A percentile compares a stretch with the other conserved stretches of the same genome.
phyloP scores from a whole-genome alignment of 2,888 invertebrate species.

The Therioaphis trifolii region DNA sequence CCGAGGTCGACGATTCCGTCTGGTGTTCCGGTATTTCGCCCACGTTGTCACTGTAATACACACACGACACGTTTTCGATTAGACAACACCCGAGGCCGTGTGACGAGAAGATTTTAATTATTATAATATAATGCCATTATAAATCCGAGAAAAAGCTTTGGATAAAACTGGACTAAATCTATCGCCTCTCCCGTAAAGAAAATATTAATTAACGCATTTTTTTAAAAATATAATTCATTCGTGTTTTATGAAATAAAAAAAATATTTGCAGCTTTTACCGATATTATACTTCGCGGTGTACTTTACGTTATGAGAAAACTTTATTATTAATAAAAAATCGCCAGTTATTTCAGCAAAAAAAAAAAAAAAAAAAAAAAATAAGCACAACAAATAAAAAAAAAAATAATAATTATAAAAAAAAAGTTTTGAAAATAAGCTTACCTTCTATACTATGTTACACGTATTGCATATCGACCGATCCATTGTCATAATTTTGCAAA shows the following conservation, averaged over 20 bases:
- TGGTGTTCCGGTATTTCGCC: not conserved
- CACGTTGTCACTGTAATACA: slow-evolving; percentile 44
- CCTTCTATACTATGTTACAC: slow-evolving; percentile 54
- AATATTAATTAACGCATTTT: no score
- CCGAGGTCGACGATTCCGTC: slow-evolving; percentile 10
- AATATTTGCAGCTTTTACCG: no score
- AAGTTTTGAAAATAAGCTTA: slow-evolving; percentile 56
- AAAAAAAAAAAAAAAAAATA: not conserved
- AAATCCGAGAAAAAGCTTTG: no score
- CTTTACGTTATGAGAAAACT: no score
- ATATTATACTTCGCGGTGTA: no score
- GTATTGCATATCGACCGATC: slow-evolving; percentile 43
- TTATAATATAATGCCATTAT: no score
- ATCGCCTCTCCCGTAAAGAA: no score
- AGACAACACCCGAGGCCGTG: not conserved
- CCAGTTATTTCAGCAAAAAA: not conserved
- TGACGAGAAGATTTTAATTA: no score
- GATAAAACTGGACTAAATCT: no score
- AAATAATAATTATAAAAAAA: slow-evolving; percentile 25
- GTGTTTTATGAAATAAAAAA: no score
- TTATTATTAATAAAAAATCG: not conserved
- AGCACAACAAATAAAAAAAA: not conserved
- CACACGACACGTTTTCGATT: not conserved
- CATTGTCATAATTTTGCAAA: slow-evolving; percentile 40
- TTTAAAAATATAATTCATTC: no score